These are phyloP conservation scores for Pachycephala philippinensis DNA, from an alignment of 2,113 vertebrate species.

Conservation along the genomic window DNA sequence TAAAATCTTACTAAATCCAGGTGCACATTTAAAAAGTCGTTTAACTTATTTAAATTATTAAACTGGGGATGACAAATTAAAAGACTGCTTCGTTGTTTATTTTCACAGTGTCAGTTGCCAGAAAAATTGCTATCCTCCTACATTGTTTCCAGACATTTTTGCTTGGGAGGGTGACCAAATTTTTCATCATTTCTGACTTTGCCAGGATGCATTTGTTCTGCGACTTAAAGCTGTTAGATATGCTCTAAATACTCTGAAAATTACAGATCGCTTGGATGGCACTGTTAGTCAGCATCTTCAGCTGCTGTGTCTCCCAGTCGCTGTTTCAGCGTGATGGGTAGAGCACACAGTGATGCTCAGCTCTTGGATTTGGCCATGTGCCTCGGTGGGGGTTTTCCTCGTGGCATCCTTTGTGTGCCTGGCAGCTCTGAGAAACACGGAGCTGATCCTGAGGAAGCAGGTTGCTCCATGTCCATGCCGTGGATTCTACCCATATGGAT, in stretches of 20 bases:
- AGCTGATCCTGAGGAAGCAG: not conserved
- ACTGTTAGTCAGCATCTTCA: not conserved
- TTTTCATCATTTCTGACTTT: conserved; percentile 7
- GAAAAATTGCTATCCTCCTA: not conserved
- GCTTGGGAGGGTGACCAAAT: not conserved
- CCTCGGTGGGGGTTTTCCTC: not conserved
- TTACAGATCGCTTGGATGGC: not conserved
- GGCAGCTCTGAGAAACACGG: not conserved
- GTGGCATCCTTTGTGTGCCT: not conserved
- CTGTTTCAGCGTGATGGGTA: not conserved
- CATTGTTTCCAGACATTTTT: not conserved
- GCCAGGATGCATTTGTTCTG: conserved; percentile 25
- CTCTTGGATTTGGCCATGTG: not conserved
- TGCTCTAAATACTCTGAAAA: not conserved
- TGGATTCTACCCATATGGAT: accelerated
- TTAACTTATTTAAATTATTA: not conserved
- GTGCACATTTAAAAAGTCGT: not conserved
- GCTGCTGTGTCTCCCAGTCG: not conserved
- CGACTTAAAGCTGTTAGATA: conserved; percentile 16
- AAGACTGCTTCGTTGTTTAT: not conserved
- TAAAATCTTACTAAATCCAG: not conserved
- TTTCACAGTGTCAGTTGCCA: not conserved
- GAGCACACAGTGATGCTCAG: not conserved
- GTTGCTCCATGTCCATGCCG: accelerated
- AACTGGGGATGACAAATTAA: not conserved